Evolutionary conservation across 53 echinoderm and acorn worm genomes (phyloP).

Genomic region (Temnopleurus reevesii): DNA sequence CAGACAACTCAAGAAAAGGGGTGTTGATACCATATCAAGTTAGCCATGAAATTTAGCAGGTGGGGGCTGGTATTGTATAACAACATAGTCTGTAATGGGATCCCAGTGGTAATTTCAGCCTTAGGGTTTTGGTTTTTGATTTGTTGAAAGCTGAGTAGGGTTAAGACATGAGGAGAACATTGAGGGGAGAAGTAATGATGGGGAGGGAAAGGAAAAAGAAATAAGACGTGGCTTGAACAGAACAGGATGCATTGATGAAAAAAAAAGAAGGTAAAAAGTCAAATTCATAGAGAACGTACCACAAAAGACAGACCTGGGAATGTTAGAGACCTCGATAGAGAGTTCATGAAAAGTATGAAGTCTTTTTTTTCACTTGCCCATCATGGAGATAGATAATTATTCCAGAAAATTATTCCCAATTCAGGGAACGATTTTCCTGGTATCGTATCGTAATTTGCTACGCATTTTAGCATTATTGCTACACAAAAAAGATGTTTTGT

Average conservation of each 20-base stretch:
- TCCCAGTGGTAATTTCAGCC: not conserved
- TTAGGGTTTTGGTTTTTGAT: not conserved
- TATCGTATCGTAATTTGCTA: too few relatives aligned
- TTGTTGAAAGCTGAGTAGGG: not conserved
- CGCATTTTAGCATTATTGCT: too few relatives aligned
- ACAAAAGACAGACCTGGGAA: too few relatives aligned
- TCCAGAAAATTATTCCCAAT: too few relatives aligned
- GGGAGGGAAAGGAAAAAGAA: not conserved
- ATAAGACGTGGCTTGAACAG: not conserved
- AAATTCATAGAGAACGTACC: too few relatives aligned
- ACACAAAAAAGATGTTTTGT: too few relatives aligned
- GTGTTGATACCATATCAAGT: not conserved
- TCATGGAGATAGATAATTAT: too few relatives aligned
- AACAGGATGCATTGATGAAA: too few relatives aligned
- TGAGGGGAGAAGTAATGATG: not conserved
- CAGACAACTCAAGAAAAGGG: not conserved
- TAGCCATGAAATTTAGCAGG: not conserved
- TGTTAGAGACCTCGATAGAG: too few relatives aligned
- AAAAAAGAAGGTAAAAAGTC: not conserved
- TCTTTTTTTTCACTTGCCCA: too few relatives aligned
- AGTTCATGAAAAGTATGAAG: too few relatives aligned
- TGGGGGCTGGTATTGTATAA: constrained; percentile 15
- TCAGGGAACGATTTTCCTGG: too few relatives aligned
- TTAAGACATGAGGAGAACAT: not conserved
- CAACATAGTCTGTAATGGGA: constrained; percentile 1